Evolutionary conservation across 2,888 invertebrate species (phyloP), one percentile per base, ranked within the genome.

Genomic region (Tinea pellionella): DNA sequence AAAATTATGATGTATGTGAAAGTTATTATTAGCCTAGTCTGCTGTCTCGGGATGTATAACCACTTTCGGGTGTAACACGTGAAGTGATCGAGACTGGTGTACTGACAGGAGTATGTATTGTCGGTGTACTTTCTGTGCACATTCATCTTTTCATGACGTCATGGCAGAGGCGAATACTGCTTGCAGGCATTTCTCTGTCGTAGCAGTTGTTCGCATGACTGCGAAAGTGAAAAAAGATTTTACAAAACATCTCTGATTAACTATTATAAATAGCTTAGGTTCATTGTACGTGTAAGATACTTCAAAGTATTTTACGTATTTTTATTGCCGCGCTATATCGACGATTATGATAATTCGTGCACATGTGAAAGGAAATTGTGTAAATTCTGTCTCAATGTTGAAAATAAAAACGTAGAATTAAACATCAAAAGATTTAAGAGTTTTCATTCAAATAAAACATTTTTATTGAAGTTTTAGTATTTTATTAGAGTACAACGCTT

Each of bases 351-450:
- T 37, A 6, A 37, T 12, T 37, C 9, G 37, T 37, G 37, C 47
- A 47, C 47, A 15, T 47, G 47, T 47, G 47, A n/a, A 47, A 47
- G 47, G 47, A 47, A 47, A 47, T 47, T 47, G 47, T 47, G 47
- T 16, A 47, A 47, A 47, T 47, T 15, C 2, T 16, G n/a, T 37
- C 37, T n/a, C 8, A 2, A 47, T 47, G 15, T 8, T 47, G 8
- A 37, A 16, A n/a, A n/a, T n/a, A n/a, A n/a, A 15, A 47, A 47
- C 2, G 2, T 47, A 13, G 13, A 47, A 47, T 16, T 47, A 9
- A 47, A 47, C 47, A 15, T 47, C 47, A 47, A 47, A 47, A 8
- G n/a, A 12, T 9, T 9, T 42, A 13, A 13, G n/a, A 37, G n/a
- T 37, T n/a, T 37, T 37, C 24, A 9, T 12, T 6, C 37, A 37